Evolutionary conservation across 1,140 invertebrate species (phyloP).

Genomic region (Coenobita brevimanus): DNA sequence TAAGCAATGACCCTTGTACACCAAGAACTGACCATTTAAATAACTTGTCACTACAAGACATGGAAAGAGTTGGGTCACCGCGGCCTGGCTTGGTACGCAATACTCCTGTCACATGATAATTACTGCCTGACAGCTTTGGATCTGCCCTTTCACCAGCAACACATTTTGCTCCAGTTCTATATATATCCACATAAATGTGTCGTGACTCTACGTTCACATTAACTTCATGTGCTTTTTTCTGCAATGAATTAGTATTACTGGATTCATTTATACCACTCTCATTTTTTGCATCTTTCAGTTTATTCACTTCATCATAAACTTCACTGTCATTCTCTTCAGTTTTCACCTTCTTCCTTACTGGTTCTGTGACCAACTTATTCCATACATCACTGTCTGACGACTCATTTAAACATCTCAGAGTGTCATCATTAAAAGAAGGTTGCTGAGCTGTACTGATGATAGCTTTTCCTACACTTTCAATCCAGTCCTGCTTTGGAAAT

Average conservation of each 20-base stretch:
- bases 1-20: constrained; percentile 84
- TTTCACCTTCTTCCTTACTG: constrained; percentile 34
- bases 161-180: constrained; percentile 93
- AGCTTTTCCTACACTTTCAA: constrained; percentile 33
- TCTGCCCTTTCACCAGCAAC: constrained; percentile 77
- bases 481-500: constrained; percentile 77
- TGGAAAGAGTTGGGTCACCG: constrained; percentile 89
- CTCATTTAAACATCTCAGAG: neutral
- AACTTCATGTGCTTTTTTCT: neutral
- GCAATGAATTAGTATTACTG: neutral
- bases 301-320: neutral
- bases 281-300: neutral
- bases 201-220: neutral
- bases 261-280: neutral
- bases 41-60: constrained; percentile 96
- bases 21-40: constrained; percentile 90
- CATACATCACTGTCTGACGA: neutral
- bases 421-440: neutral
- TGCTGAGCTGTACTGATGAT: neutral
- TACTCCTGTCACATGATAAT: constrained; percentile 83
- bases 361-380: constrained; percentile 3
- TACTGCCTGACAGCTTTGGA: constrained; percentile 75
- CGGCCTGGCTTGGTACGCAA: constrained; percentile 93
- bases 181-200: constrained; percentile 76
- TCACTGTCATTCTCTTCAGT: neutral